These are phyloP conservation scores for Lates japonicus DNA, from an alignment of 2,797 vertebrate species.

Conservation along the genomic window DNA sequence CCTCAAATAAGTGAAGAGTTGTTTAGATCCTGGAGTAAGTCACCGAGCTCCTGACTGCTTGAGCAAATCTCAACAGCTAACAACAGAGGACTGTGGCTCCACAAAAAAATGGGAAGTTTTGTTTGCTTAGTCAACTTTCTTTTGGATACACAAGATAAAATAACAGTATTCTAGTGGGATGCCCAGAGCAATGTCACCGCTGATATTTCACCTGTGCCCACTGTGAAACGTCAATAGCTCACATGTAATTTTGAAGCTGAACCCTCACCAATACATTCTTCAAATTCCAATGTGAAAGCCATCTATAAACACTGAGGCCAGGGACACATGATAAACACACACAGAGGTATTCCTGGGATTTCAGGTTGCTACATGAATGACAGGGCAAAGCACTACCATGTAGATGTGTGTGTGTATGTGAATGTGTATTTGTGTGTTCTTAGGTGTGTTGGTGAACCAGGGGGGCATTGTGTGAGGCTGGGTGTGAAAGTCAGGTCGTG, in stretches of 20 bases:
- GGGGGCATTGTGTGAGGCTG: slow-evolving; percentile 54
- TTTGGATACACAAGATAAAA: slow-evolving; percentile 29
- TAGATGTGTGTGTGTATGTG: slow-evolving; percentile 1
- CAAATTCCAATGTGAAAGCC: slow-evolving; percentile 77
- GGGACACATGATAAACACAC: slow-evolving; percentile 54
- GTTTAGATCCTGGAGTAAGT: slow-evolving; percentile 12
- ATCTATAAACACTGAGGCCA: slow-evolving; percentile 69
- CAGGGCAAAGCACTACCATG: slow-evolving; percentile 38
- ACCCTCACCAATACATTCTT: slow-evolving; percentile 66
- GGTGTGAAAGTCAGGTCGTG: slow-evolving; percentile 73
- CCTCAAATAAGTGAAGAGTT: too few species aligned
- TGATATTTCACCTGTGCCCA: slow-evolving; percentile 47
- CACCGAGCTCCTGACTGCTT: not conserved
- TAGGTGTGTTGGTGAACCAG: slow-evolving; percentile 32
- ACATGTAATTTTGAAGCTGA: slow-evolving; percentile 37
- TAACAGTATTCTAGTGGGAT: slow-evolving; percentile 1
- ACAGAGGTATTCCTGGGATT: slow-evolving; percentile 60
- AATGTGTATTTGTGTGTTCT: slow-evolving; percentile 22
- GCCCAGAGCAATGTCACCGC: too few species aligned
- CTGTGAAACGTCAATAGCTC: slow-evolving; percentile 46
- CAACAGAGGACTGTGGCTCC: not conserved
- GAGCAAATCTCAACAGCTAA: not conserved
- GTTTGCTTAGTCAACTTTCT: slow-evolving; percentile 12
- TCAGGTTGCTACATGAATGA: slow-evolving; percentile 79
- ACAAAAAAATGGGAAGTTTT: slow-evolving; percentile 16